Conservation (phyloP, 2,797 vertebrate species). For the Notolabrus celidotus region DNA sequence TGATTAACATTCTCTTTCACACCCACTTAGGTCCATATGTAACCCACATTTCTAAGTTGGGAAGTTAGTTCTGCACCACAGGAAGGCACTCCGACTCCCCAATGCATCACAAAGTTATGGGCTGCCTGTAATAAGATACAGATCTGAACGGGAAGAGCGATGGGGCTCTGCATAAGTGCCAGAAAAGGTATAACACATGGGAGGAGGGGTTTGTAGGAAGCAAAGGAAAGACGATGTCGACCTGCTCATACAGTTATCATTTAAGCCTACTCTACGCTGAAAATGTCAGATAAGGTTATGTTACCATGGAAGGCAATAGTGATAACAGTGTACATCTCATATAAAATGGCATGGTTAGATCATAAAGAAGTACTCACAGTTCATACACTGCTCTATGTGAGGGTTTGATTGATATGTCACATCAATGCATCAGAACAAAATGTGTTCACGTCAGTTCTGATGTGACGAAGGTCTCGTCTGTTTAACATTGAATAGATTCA, state of each 20-base stretch:
- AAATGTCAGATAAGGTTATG: too few relatives aligned
- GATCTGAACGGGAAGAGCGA: constrained; percentile 33
- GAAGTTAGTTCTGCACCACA: constrained; percentile 36
- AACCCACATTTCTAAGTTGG: constrained; percentile 49
- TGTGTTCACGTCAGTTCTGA: too few relatives aligned
- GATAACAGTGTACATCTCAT: too few relatives aligned
- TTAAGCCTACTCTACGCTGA: constrained; percentile 19
- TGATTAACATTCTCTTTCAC: constrained; percentile 73
- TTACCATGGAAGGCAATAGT: too few relatives aligned
- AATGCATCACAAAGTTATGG: constrained; percentile 41
- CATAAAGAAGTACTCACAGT: not conserved
- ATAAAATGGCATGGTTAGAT: too few relatives aligned
- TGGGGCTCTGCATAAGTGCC: constrained; percentile 22
- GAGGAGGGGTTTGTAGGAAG: constrained; percentile 17
- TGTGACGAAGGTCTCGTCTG: too few relatives aligned
- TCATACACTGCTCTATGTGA: too few relatives aligned
- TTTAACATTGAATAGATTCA: too few relatives aligned
- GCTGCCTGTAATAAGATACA: constrained; percentile 52
- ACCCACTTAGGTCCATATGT: constrained; percentile 63
- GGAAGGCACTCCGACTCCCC: constrained; percentile 29
- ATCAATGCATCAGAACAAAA: not conserved
- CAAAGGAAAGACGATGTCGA: not conserved
- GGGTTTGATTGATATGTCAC: constrained; percentile 14
- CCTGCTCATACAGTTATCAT: constrained; percentile 9
- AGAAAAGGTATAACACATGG: constrained; percentile 31